Base-by-base conservation (phyloP, 2,113 vertebrate genomes). In the Delphinapterus leucas region DNA sequence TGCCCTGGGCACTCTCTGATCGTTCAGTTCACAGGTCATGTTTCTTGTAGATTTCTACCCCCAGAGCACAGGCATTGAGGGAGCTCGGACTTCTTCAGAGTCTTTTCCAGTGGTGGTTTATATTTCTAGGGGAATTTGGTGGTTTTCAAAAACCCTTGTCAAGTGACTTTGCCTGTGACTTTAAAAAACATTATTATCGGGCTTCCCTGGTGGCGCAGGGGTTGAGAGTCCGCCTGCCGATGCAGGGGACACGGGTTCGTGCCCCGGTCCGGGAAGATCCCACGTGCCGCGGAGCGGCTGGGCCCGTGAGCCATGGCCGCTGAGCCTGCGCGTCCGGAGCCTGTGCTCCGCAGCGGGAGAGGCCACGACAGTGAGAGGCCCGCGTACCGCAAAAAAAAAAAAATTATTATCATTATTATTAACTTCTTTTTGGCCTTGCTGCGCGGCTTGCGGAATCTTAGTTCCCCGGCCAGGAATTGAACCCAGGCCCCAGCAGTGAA, bases 101-200 rank as follows among this genome's bases (percentile, higher is more conserved):
- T 53, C 60, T 79, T 84, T 65, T 55, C 38, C 7, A 49, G 44
- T 44, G 47, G 17, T 20, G 18, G 11, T 25, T 74, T 76, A 15
- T 80, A 20, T 38, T 87, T 83, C 44, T 77, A 18, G 14, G 38
- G n/a, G 8, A 17, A 33, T 41, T 81, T 23, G 36, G 31, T 88
- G 55, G 7, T 84, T 94, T 63, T 97, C 7, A 6, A 94, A 77
- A 94, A 77, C 10, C 13, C n/a, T 33, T 84, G 47, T 95, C 80
- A 68, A 84, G 33, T 76, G 79, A 61, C 58, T 93, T 90, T 49
- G 55, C 70, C 63, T 71, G 20, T 92, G 61, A 88, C 86, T 81
- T 63, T 25, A n/a, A 20, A 55, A 87, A 77, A 23, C 33, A 26
- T 14, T 31, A 15, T n/a, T 47, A 47, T 47, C 10, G 44, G 44